phyloP scores from a whole-genome alignment of 2,888 invertebrate species.

The Parnassius orleans region DNA sequence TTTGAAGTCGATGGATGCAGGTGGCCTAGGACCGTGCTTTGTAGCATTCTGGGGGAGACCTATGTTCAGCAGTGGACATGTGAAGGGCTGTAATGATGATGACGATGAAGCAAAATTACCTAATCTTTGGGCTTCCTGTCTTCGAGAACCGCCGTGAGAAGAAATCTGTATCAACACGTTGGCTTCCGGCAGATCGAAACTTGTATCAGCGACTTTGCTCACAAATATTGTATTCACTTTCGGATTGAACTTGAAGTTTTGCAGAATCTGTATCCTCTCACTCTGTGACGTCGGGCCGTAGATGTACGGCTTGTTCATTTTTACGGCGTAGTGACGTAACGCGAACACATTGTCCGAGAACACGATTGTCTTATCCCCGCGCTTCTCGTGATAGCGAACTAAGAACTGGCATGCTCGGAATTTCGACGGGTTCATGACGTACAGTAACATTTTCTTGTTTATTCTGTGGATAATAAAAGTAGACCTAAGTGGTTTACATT shows the following conservation, averaged over 20 bases:
- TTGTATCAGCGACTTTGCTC: constrained; percentile 99
- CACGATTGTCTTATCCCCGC: constrained; percentile 99
- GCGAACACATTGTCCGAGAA: constrained; percentile 99
- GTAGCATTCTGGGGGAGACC: too few species aligned
- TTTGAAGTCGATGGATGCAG: too few species aligned
- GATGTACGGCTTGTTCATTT: constrained; percentile 98
- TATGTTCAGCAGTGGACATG: too few species aligned
- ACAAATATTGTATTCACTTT: constrained; percentile 99
- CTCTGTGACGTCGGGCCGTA: constrained; percentile 98
- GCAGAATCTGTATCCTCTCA: constrained; percentile 98
- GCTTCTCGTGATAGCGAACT: constrained; percentile 93
- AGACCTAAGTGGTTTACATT: not conserved
- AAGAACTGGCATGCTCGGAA: constrained; percentile 98
- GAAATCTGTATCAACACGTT: constrained; percentile 99
- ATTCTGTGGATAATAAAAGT: constrained; percentile 76
- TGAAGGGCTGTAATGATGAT: too few species aligned
- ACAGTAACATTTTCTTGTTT: constrained; percentile 94
- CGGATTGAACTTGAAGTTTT: constrained; percentile 99
- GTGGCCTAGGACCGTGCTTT: too few species aligned
- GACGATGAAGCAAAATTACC: constrained; percentile 62
- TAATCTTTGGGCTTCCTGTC: constrained; percentile 98
- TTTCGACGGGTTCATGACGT: constrained; percentile 99
- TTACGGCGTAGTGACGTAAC: constrained; percentile 97
- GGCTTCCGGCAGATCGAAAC: constrained; percentile 99
- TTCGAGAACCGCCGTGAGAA: constrained; percentile 98